Conservation (phyloP, 1,140 invertebrate species). For the Pararge aegeria region DNA sequence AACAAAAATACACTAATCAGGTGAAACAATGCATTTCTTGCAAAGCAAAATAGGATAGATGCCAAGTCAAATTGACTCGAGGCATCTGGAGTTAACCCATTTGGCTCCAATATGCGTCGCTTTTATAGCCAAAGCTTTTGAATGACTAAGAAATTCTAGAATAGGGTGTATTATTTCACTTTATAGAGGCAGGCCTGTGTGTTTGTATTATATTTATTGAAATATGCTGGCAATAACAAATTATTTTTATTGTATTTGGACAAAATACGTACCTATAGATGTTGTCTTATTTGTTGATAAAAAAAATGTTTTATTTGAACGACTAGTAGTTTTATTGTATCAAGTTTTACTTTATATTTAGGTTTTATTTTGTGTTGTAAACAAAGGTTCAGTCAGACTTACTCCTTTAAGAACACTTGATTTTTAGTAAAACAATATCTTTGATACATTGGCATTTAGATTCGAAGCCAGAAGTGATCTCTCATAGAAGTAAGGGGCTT, state of each 20-base stretch:
- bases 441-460: no score
- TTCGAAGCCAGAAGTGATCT: no score
- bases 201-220: neutral
- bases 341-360: no score
- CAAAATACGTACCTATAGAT: neutral
- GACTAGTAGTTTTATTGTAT: no score
- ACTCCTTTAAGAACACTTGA: no score
- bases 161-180: constrained; percentile 6
- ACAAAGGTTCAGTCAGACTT: no score
- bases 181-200: neutral
- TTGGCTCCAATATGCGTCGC: constrained; percentile 27
- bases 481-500: no score
- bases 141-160: constrained; percentile 11
- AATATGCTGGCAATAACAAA: constrained; percentile 5
- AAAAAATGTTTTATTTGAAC: no score
- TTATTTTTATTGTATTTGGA: constrained; percentile 4
- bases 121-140: constrained; percentile 16
- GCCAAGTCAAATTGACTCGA: constrained; percentile 37
- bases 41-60: constrained; percentile 29
- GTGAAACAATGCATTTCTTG: constrained; percentile 1
- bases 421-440: no score
- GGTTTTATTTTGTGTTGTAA: no score
- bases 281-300: no score
- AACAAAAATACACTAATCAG: neutral
- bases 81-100: constrained; percentile 36